Conservation (phyloP, 2,113 vertebrate genomes). For the Phaethornis superciliosus region DNA sequence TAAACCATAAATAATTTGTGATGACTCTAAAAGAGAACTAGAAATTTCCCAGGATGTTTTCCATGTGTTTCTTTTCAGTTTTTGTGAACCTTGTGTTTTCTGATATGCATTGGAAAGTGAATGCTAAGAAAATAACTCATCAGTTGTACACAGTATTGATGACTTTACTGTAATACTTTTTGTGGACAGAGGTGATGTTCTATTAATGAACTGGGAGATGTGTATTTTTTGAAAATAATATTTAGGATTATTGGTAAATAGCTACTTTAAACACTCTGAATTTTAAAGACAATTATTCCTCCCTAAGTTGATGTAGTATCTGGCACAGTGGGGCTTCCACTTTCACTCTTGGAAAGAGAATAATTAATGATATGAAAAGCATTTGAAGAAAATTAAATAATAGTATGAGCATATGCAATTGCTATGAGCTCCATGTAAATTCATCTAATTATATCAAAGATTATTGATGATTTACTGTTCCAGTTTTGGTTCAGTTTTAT, state of each 20-base stretch:
- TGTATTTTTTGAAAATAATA: background rate
- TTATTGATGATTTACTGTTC: background rate
- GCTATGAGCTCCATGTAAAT: background rate
- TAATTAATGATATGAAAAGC: background rate
- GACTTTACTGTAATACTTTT: background rate
- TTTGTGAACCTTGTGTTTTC: background rate
- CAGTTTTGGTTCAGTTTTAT: background rate
- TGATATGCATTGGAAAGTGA: background rate
- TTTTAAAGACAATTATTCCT: background rate
- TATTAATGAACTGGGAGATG: background rate
- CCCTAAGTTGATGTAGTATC: background rate
- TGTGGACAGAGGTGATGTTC: background rate
- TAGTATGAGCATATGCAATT: background rate
- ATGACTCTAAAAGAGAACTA: background rate
- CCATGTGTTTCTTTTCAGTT: background rate
- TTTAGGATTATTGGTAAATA: background rate
- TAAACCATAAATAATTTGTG: background rate
- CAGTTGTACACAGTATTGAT: background rate
- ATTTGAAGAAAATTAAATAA: background rate
- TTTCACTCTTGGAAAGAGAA: background rate
- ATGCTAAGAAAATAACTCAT: background rate
- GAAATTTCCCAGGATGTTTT: background rate
- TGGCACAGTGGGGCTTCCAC: background rate
- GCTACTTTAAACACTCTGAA: background rate
- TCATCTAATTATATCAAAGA: background rate